Evolutionary conservation across 2,113 vertebrate species (phyloP), one percentile per base, ranked within the genome.

Genomic region (Callorhinus ursinus): DNA sequence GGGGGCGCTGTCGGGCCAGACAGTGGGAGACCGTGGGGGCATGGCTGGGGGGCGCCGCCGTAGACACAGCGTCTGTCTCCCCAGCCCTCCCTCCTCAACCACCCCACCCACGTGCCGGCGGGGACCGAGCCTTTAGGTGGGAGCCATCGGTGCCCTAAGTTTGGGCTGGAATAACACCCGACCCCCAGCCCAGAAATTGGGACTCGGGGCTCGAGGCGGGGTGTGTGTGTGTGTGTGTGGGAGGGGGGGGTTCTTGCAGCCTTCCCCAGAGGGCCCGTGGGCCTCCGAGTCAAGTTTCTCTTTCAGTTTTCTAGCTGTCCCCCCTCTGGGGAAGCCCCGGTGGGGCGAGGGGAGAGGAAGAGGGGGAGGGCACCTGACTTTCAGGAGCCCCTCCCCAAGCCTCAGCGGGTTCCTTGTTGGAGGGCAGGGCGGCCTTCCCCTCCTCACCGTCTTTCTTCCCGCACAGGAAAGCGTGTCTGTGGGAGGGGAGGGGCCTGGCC

Each of bases 291-390:
- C 65, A 36, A 96, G 93, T 97, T 98, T 98, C 97, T 94, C 96
- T 98, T 98, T 98, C 96, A 95, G 55, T 96, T 97, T 97, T 97
- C 88, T 93, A 36, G 89, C 92, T 14, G 33, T 16, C 28, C 69
- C 80, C 76, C 67, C n/a, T 4, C 82, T 59, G 92, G 96, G 96
- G 95, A 97, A 94, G 96, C 86, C 94, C 96, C 76, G 9, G 24
- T 82, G 89, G 93, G 77, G 65, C 8, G 4, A 88, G 53, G 80
- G 92, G 74, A 92, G 46, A 90, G 96, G 87, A 98, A 92, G 93
- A 94, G 4, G 51, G 67, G 96, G 81, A 97, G 87, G 97, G 94
- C 84, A 86, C 83, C 86, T 96, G 86, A 49, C 79, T 88, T 55
- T 83, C 24, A 4, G 59, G 57, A 87, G 93, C 69, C 55, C 94